These are phyloP conservation scores for Acrocephalus kingi DNA, from an alignment of 2,113 vertebrate species.

Conservation along the genomic window DNA sequence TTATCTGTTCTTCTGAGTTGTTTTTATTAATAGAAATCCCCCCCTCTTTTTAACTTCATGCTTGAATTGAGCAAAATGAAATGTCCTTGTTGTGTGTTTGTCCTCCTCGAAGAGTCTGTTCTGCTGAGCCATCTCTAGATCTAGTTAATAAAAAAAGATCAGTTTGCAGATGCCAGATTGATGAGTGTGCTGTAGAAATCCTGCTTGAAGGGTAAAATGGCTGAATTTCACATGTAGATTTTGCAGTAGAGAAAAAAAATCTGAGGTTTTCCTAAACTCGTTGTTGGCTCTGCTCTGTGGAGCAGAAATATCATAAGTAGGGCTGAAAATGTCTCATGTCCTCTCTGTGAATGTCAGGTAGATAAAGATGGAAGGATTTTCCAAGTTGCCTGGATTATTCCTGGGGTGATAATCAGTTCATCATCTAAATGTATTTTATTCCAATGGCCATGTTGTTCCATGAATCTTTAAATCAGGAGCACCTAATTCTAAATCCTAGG, in stretches of 20 bases:
- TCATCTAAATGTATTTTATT: background rate
- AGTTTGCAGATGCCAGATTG: background rate
- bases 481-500: background rate
- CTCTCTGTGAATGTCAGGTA: background rate
- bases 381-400: background rate
- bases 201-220: background rate
- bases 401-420: background rate
- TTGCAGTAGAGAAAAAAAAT: background rate
- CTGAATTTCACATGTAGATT: background rate
- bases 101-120: background rate
- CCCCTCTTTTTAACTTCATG: background rate
- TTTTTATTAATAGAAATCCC: background rate
- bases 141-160: background rate
- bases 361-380: background rate
- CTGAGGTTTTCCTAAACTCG: background rate
- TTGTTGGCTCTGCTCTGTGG: background rate
- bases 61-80: background rate
- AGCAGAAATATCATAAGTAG: background rate
- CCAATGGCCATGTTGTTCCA: background rate
- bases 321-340: background rate
- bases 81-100: background rate
- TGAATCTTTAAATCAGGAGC: background rate
- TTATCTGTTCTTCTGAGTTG: background rate
- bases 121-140: background rate
- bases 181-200: background rate